Evolutionary conservation across 2,888 invertebrate genomes (phyloP), one percentile per base, ranked within the genome.

Genomic region (Laspeyria flexula): DNA sequence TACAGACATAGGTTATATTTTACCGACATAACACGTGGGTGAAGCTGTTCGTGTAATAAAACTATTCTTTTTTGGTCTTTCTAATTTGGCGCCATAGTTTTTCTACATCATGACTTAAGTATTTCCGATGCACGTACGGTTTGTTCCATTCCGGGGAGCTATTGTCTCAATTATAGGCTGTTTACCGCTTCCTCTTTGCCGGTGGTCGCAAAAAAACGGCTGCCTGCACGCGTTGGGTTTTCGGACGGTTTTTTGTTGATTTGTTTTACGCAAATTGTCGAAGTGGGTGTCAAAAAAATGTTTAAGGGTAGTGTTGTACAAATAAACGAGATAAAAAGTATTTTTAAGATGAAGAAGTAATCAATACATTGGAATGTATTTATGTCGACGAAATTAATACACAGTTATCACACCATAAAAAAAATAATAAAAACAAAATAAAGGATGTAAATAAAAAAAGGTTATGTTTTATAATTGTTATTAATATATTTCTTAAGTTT

Each of bases 111-210:
- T 59, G 61, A 44, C 56, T 67, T 65, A 68, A 76, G 70, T 60
- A 78, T 82, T 85, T 83, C 83, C 83, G 83, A 77, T 72, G 48
- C 75, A 76, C 75, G 76, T 71, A 60, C 60, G 54, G 55, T 55
- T 45, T 16, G 56, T 7, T 27, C 11, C 25, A 47, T 52, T 63
- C 54, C 7, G 49, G 43, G 60, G 57, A 59, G 67, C 75, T 78
- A 81, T 86, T 79, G 83, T 81, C 83, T 84, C 85, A 85, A 88
- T 89, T 86, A 88, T 59, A 81, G 83, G 66, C 69, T 72, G 71
- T 65, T 73, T 65, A 64, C 82, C 78, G 75, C 78, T 82, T 81
- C 81, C 85, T 83, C 81, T 75, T 65, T 60, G 72, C 70, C 73
- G 83, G 86, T 86, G 88, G 86, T 86, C 85, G 80, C 77, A 79